A percentile compares a stretch with the other conserved stretches of the same genome.
phyloP scores from a whole-genome alignment of 2,113 vertebrate species.

The Gambusia affinis region DNA sequence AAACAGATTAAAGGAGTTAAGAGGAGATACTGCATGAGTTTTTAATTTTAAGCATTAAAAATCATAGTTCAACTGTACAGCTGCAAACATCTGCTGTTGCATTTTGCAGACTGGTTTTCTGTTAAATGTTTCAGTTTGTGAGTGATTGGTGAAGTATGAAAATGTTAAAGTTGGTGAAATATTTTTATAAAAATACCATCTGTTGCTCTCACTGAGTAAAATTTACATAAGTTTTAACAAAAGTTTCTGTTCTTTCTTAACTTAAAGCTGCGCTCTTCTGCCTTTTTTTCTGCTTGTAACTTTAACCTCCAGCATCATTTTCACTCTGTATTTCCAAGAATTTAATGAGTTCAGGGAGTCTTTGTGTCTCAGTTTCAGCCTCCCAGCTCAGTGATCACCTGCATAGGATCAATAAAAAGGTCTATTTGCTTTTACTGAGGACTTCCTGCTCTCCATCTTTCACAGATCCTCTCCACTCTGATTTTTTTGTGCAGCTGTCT shows the following conservation, averaged over 20 bases:
- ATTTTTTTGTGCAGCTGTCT: slow-evolving; percentile 12
- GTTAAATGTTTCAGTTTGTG: too few relatives aligned
- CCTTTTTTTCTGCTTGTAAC: background rate
- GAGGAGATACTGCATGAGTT: too few relatives aligned
- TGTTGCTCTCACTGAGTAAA: background rate
- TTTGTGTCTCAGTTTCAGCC: background rate
- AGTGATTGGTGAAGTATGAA: too few relatives aligned
- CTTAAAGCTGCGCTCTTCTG: background rate
- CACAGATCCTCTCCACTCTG: background rate
- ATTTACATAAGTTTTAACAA: background rate
- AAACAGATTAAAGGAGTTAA: too few relatives aligned
- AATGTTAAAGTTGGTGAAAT: too few relatives aligned
- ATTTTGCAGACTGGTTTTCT: too few relatives aligned
- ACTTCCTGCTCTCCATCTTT: slow-evolving; percentile 14
- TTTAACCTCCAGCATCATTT: background rate
- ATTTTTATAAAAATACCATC: too few relatives aligned
- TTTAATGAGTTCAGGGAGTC: background rate
- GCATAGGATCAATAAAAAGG: background rate
- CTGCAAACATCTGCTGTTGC: too few relatives aligned
- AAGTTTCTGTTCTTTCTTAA: background rate
- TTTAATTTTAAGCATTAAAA: too few relatives aligned
- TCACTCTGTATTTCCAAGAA: background rate
- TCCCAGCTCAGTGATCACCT: background rate
- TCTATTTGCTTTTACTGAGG: slow-evolving; percentile 11
- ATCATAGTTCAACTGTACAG: too few relatives aligned